phyloP scores from a whole-genome alignment of 2,888 invertebrate species.

The Actias luna region DNA sequence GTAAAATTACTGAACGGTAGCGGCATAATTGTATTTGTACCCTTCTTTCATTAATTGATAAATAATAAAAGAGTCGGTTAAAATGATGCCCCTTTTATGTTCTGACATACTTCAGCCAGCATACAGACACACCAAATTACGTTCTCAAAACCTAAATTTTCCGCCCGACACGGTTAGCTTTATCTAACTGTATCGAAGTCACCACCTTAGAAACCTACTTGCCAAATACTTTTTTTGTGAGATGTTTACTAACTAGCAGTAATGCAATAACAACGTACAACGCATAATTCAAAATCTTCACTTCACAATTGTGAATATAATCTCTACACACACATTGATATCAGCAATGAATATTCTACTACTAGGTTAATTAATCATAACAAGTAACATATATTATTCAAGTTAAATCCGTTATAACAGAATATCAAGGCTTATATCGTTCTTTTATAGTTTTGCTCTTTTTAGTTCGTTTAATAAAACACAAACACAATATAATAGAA shows the following conservation, averaged over 20 bases:
- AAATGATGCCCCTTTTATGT: slow-evolving; percentile 52
- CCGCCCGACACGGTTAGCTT: slow-evolving; percentile 65
- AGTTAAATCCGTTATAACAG: neutral
- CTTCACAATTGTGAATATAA: neutral
- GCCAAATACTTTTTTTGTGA: slow-evolving; percentile 19
- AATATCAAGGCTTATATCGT: neutral
- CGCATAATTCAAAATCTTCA: neutral
- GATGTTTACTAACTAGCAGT: neutral
- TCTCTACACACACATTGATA: neutral
- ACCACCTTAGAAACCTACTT: slow-evolving; percentile 35
- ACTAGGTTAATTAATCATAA: neutral
- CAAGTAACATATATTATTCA: neutral
- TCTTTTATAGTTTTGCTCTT: neutral
- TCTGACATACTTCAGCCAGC: slow-evolving; percentile 58
- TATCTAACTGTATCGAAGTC: slow-evolving; percentile 59
- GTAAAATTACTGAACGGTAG: slow-evolving; percentile 36
- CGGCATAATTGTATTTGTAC: slow-evolving; percentile 23
- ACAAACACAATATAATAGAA: neutral
- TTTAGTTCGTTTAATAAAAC: too few relatives aligned
- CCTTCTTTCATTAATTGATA: slow-evolving; percentile 19
- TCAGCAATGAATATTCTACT: neutral
- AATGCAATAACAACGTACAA: neutral
- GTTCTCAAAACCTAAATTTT: slow-evolving; percentile 73
- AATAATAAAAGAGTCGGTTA: slow-evolving; percentile 36
- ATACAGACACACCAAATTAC: slow-evolving; percentile 58